phyloP scores from a whole-genome alignment of 2,888 invertebrate species.

The Fragum sueziense region DNA sequence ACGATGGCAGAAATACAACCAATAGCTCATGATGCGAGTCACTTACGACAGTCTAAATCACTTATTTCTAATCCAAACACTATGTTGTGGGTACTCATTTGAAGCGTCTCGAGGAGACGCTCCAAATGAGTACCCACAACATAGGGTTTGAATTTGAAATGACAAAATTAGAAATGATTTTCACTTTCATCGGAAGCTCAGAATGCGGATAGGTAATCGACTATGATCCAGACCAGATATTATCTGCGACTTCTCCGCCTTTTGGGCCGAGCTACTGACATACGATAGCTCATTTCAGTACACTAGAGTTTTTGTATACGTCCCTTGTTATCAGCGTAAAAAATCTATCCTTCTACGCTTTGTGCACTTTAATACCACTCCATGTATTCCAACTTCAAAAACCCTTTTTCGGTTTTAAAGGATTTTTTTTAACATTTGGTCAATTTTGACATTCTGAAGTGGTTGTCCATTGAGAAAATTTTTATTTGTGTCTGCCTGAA shows the following conservation, averaged over 20 bases:
- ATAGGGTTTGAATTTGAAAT: too few species aligned
- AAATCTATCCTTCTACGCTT: conserved; percentile 10
- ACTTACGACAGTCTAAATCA: too few species aligned
- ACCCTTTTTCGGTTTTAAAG: background rate
- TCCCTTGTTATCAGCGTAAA: conserved; percentile 1
- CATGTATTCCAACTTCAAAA: background rate
- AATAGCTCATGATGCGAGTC: background rate
- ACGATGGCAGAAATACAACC: background rate
- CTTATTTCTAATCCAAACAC: too few species aligned
- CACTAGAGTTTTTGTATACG: conserved; percentile 8
- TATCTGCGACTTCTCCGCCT: conserved; percentile 32
- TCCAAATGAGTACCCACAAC: too few species aligned
- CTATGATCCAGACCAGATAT: conserved; percentile 27
- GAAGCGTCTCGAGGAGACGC: too few species aligned
- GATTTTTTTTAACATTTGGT: background rate
- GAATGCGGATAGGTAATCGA: conserved; percentile 19
- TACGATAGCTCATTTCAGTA: conserved; percentile 19
- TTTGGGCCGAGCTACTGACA: conserved; percentile 22
- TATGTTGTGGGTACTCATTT: too few species aligned
- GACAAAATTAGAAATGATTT: too few species aligned
- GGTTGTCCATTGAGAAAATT: background rate
- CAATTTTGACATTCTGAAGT: background rate
- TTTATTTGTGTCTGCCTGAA: background rate
- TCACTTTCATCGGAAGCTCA: too few species aligned
- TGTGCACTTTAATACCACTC: conserved; percentile 3